Conservation (phyloP, 2,113 vertebrate genomes). For the Callionymus lyra region DNA sequence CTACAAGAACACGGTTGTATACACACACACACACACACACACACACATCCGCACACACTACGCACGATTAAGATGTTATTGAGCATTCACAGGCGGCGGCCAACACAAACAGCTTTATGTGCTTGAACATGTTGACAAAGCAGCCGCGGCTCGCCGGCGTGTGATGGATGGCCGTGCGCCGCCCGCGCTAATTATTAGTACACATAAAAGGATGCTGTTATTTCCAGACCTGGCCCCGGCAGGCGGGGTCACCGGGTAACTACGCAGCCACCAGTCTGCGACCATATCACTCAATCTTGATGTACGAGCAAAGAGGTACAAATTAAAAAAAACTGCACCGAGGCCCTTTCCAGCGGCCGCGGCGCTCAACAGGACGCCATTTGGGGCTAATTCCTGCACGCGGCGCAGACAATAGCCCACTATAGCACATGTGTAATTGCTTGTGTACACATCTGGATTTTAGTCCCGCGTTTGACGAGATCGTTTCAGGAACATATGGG, state of each 20-base stretch:
- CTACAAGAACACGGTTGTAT: too few species aligned
- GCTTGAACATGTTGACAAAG: conserved; percentile 62
- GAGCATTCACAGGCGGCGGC: conserved; percentile 19
- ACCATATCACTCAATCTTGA: conserved; percentile 73
- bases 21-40: too few species aligned
- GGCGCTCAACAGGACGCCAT: conserved; percentile 62
- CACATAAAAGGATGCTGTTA: conserved; percentile 71
- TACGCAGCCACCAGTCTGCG: conserved; percentile 59
- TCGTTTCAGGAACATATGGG: conserved; percentile 34
- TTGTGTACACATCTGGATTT: conserved; percentile 73
- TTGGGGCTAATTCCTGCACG: conserved; percentile 63
- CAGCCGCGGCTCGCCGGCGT: conserved; percentile 51
- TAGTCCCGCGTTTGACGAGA: conserved; percentile 48
- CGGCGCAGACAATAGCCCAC: conserved; percentile 67
- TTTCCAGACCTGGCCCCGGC: conserved; percentile 59
- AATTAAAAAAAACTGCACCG: conserved; percentile 64
- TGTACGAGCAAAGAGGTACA: conserved; percentile 70
- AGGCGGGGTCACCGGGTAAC: conserved; percentile 63
- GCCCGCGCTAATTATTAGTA: conserved; percentile 68
- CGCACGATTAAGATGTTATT: too few species aligned
- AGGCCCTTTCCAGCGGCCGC: conserved; percentile 58
- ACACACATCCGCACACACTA: too few species aligned
- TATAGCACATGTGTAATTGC: conserved; percentile 67
- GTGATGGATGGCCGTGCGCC: conserved; percentile 69
- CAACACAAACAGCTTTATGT: conserved; percentile 62